Base-by-base conservation (phyloP, 1,140 invertebrate species). In the Microplitis demolitor region DNA sequence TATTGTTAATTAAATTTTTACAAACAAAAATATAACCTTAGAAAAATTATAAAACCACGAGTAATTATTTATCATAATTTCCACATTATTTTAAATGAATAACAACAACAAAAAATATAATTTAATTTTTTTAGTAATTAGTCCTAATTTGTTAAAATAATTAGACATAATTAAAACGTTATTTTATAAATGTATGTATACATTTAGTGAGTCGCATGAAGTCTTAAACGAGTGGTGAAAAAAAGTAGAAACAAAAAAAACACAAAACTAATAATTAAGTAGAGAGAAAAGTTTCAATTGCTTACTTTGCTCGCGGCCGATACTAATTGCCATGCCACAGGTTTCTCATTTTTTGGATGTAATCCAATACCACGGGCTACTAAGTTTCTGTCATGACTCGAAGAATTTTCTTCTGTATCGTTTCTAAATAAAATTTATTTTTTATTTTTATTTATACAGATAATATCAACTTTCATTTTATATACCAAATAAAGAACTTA, bases 251-350 rank as follows among this genome's bases (percentile, higher is more conserved):
- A 33, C 16, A 61, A 61, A 61, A 61, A 61, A 61, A 33, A 61
- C 3, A 37, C 5, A n/a, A 63, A 37, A 37, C 14, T 63, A 63
- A 37, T n/a, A 31, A 35, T 35, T 31, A 37, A 63, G 11, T 35
- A 63, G 5, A 35, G 16, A 37, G n/a, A 51, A 53, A 51, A 66
- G 11, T 51, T 50, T 66, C 39, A 51, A 51, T 66, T 14, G 63
- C 66, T 74, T 77, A 82, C 80, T 66, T 77, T 76, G 63, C 33
- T 70, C 11, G 78, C 69, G 9, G 72, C 60, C 31, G 75, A 72
- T 14, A 80, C 16, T 53, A 81, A 76, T 61, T 82, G 79, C 81
- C 81, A 82, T n/a, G 78, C 79, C 3, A 78, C 51, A 9, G 81
- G 75, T 39, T 77, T 73, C 14, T 79, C 76, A 3, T 45, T 63